A percentile compares a stretch with the other conserved stretches of the same genome.
These are phyloP conservation scores for Acrocephalus kingi DNA, from an alignment of 2,113 vertebrate genomes.

Conservation along the genomic window DNA sequence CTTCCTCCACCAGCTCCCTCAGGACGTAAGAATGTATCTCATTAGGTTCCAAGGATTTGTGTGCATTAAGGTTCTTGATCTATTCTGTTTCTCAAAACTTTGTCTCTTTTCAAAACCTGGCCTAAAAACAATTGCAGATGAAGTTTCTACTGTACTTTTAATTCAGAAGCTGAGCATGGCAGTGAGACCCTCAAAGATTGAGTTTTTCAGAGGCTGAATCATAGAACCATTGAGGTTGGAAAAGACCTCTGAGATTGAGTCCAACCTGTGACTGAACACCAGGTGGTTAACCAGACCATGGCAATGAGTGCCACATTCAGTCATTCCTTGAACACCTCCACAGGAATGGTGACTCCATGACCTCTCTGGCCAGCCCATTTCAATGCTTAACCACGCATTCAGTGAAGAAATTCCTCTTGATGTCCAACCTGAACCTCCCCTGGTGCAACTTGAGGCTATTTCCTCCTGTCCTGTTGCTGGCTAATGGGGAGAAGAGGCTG, in stretches of 20 bases:
- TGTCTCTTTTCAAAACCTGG: neutral
- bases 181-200: rapidly evolving
- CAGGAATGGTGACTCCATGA: neutral
- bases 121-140: neutral
- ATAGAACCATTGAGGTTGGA: neutral
- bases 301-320: neutral
- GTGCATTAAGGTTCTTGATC: neutral
- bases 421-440: neutral
- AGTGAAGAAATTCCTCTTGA: neutral
- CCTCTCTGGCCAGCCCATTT: neutral
- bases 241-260: neutral
- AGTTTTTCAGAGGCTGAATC: neutral
- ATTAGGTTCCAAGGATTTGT: neutral
- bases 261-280: neutral
- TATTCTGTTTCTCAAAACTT: neutral
- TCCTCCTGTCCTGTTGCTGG: neutral
- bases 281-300: neutral
- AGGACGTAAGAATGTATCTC: neutral
- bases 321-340: neutral
- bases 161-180: neutral
- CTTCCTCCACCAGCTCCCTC: neutral
- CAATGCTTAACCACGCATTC: neutral
- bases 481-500: rapidly evolving
- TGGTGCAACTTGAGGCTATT: neutral
- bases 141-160: neutral